Base-by-base conservation (phyloP, 2,888 invertebrate species). In the Stegana nigrithorax region DNA sequence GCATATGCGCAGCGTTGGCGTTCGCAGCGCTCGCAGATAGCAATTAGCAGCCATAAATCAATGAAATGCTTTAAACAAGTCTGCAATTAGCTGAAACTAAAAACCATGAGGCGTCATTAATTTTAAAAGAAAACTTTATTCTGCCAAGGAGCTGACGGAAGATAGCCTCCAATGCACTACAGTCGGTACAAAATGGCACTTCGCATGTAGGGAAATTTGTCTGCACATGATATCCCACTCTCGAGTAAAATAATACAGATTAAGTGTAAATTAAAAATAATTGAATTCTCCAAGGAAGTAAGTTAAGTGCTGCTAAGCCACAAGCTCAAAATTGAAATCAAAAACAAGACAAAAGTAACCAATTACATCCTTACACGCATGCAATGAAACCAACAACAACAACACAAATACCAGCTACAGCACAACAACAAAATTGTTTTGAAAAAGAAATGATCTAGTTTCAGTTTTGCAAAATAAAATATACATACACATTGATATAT, bases 11-110 rank as follows among this genome's bases (percentile, higher is more conserved):
- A n/a, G n/a, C n/a, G n/a, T n/a, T n/a, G n/a, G n/a, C n/a, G n/a
- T n/a, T n/a, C n/a, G n/a, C n/a, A n/a, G n/a, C n/a, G n/a, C n/a
- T n/a, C n/a, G n/a, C n/a, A n/a, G n/a, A n/a, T n/a, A n/a, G n/a
- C n/a, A n/a, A n/a, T 75, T 73, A 76, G 73, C 68, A 69, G 73
- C 66, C 76, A 75, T 75, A 75, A 75, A 75, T 75, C 75, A 75
- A 76, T 75, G 75, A 70, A 75, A 75, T 72, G 77, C 75, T 77
- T 73, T 62, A 63, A 71, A 67, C 75, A 76, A 76, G 77, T 73
- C 76, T 66, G 73, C 75, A 75, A 75, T 75, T 75, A 76, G 75
- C 73, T 57, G 59, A 47, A 47, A 47, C 47, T 47, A 47, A 25
- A 21, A 12, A 47, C 23, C 47, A 12, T 47, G 25, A 10, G 7